Conservation (phyloP, 2,113 vertebrate genomes). For the Lophotis ruficrista region DNA sequence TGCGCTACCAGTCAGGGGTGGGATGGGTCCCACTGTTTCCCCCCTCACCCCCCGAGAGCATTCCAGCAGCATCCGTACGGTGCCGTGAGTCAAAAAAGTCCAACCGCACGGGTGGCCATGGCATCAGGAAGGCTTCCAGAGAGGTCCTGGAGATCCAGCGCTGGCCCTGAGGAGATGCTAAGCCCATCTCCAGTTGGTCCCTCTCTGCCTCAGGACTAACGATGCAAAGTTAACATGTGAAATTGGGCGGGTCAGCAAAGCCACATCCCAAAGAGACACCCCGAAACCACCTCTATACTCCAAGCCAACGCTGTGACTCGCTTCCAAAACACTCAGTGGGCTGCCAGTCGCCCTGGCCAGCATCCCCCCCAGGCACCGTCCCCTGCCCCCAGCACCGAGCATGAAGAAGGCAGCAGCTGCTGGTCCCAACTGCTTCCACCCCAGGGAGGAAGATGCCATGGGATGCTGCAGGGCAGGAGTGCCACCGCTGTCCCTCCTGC, state of each 20-base stretch:
- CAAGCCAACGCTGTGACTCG: rapidly evolving
- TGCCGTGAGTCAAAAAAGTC: background rate
- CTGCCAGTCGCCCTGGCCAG: background rate
- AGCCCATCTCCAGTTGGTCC: background rate
- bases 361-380: background rate
- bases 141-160: background rate
- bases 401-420: background rate
- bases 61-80: background rate
- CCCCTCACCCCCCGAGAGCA: background rate
- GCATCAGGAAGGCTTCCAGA: background rate
- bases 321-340: background rate
- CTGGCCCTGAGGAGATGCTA: background rate
- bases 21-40: background rate
- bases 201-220: background rate
- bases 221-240: background rate
- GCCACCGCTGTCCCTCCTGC: background rate
- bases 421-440: background rate
- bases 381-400: background rate
- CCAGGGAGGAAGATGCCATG: background rate
- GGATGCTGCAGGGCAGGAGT: background rate
- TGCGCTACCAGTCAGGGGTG: background rate
- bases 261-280: background rate
- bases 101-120: too few species aligned
- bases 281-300: background rate
- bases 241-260: background rate